Conservation (phyloP, 2,113 vertebrate genomes). For the Rutilus rutilus region DNA sequence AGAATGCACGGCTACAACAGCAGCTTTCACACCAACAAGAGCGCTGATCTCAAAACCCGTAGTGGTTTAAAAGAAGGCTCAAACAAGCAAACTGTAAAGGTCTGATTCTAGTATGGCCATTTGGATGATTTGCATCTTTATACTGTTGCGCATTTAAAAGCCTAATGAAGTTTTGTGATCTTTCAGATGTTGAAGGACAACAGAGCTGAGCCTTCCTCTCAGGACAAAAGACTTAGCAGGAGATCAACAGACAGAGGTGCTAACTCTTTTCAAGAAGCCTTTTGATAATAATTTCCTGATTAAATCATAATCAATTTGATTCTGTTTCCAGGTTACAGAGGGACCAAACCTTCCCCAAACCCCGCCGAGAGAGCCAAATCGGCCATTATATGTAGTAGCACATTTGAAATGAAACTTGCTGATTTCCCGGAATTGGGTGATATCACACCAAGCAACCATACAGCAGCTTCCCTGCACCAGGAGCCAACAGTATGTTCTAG, state of each 20-base stretch:
- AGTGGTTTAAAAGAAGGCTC: slow-evolving; percentile 18
- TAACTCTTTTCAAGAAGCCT: neutral
- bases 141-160: neutral
- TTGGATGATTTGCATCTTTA: neutral
- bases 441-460: slow-evolving; percentile 18
- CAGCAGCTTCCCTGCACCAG: slow-evolving; percentile 28
- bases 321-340: slow-evolving; percentile 57
- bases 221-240: slow-evolving; percentile 54
- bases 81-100: slow-evolving; percentile 57
- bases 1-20: slow-evolving; percentile 57
- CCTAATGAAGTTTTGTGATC: neutral
- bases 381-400: neutral
- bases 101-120: slow-evolving; percentile 18
- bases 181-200: slow-evolving; percentile 58
- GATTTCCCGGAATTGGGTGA: slow-evolving; percentile 75
- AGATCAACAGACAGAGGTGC: slow-evolving; percentile 52
- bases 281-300: neutral
- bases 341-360: slow-evolving; percentile 53
- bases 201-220: slow-evolving; percentile 41
- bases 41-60: slow-evolving; percentile 13
- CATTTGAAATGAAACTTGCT: slow-evolving; percentile 73
- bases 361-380: slow-evolving; percentile 51
- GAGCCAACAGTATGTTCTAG: slow-evolving; percentile 53
- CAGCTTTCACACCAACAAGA: slow-evolving; percentile 51
- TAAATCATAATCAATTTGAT: neutral